Base-by-base conservation (phyloP, 2,797 vertebrate genomes). In the Adrianichthys oophorus region DNA sequence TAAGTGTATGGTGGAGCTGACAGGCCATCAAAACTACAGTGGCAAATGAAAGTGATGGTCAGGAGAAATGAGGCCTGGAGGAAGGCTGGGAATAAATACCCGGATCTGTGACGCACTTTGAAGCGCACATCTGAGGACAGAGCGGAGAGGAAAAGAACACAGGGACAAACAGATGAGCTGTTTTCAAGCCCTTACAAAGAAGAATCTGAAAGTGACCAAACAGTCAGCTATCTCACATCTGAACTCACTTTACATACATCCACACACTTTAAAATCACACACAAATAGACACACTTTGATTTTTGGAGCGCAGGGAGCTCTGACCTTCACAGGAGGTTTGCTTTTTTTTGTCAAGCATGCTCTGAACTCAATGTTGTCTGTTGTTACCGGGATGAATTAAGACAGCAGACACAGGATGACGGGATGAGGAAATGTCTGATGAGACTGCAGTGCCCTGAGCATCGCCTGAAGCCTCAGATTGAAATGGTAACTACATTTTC, bases 81-180 rank as follows among this genome's bases (percentile, higher is more conserved):
- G 76, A 84, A 80, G 62, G 71, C 80, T 81, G 65, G 69, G 80
- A 87, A 91, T 87, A 86, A 85, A 90, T 80, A 83, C 59, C 18
- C 52, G 7, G 80, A 80, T 77, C 80, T 74, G 74, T 91, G 89
- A 91, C 84, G 81, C 86, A 87, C 86, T 79, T 86, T 81, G 76
- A 85, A 84, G 72, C 52, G n/a, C 72, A 78, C 79, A 78, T 82
- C 68, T 78, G 53, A 86, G 65, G 62, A 63, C 29, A 62, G 56
- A 55, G 59, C 40, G 59, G 57, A 42, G 17, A 15, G 37, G 56
- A 10, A 40, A 23, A 26, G 49, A 46, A 48, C 56, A 21, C 66
- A 51, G 10, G 37, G 55, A 41, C 52, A 56, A 59, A 74, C 5
- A 52, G 47, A 69, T 63, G 62, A 52, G 57, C 48, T 57, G 53